Percentiles rank a stretch among this genome's conserved stretches.
These are phyloP conservation scores for Stylophora pistillata DNA, from an alignment of 64 coral and sea anemone species.

Conservation along the genomic window DNA sequence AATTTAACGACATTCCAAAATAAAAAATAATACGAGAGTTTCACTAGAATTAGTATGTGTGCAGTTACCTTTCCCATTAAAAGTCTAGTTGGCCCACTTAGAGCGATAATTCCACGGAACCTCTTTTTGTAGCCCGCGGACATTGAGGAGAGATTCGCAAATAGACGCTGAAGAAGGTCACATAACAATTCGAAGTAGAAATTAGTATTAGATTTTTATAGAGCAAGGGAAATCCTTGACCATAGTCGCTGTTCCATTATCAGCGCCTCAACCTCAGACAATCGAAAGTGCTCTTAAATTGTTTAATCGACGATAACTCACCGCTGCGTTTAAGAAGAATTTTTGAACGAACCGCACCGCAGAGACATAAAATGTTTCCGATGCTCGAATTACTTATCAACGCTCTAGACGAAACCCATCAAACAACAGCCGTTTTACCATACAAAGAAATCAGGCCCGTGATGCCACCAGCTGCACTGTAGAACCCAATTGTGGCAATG, in stretches of 20 bases:
- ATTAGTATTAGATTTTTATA: too few species aligned
- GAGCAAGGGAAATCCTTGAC: too few species aligned
- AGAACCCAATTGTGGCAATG: background rate
- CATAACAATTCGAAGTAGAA: too few species aligned
- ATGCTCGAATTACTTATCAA: background rate
- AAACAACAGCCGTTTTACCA: background rate
- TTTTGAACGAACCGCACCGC: background rate
- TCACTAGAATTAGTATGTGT: background rate
- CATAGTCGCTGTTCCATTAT: too few species aligned
- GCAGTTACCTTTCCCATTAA: background rate
- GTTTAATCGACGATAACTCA: background rate
- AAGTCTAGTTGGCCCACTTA: background rate
- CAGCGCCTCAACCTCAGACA: too few species aligned
- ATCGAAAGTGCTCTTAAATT: too few species aligned
- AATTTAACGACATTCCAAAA: background rate
- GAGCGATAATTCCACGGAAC: background rate
- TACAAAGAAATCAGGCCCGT: background rate
- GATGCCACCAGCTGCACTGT: background rate
- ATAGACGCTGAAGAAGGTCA: too few species aligned
- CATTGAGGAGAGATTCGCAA: too few species aligned
- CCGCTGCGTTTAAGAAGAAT: background rate
- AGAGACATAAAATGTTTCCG: background rate
- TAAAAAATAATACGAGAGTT: background rate
- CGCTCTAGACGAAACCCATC: background rate
- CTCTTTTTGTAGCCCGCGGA: too few species aligned